Evolutionary conservation across 1,140 invertebrate genomes (phyloP).

Genomic region (Proctacanthus coquilletti): DNA sequence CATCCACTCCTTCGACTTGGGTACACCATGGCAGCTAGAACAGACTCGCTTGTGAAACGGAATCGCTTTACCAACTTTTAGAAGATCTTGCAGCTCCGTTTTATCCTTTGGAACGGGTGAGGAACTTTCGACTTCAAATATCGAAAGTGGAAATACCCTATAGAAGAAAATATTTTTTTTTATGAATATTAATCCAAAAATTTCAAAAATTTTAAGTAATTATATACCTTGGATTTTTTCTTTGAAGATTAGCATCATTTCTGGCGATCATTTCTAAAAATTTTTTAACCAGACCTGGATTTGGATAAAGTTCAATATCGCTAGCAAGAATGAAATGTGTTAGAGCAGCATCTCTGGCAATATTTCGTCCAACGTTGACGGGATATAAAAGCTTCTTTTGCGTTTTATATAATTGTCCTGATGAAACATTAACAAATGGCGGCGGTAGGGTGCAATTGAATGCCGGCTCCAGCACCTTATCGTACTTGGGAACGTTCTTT

Average conservation of each 20-base stretch:
- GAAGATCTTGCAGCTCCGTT: constrained; percentile 54
- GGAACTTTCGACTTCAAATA: constrained; percentile 26
- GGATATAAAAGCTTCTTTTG: constrained; percentile 70
- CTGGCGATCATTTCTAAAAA: constrained; percentile 70
- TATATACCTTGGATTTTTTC: constrained; percentile 23
- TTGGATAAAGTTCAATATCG: constrained; percentile 79
- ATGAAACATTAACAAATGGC: constrained; percentile 49
- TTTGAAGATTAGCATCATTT: constrained; percentile 44
- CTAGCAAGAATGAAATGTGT: constrained; percentile 75
- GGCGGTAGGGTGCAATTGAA: constrained; percentile 53
- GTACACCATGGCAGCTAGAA: constrained; percentile 74
- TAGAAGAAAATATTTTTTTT: constrained; percentile 3
- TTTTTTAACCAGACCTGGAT: constrained; percentile 52
- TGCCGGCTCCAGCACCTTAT: constrained; percentile 39
- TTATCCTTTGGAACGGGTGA: constrained; percentile 53
- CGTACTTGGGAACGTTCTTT: constrained; percentile 46
- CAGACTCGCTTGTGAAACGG: constrained; percentile 86
- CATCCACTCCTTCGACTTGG: constrained; percentile 70
- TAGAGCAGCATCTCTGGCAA: constrained; percentile 62
- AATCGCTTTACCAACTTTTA: constrained; percentile 60
- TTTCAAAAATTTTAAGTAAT: neutral
- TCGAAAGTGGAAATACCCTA: constrained; percentile 26
- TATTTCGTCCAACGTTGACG: constrained; percentile 74
- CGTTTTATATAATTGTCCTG: constrained; percentile 55
- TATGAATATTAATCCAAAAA: neutral